Evolutionary conservation across 2,113 vertebrate species (phyloP).

Genomic region (Chlamydotis undulata): DNA sequence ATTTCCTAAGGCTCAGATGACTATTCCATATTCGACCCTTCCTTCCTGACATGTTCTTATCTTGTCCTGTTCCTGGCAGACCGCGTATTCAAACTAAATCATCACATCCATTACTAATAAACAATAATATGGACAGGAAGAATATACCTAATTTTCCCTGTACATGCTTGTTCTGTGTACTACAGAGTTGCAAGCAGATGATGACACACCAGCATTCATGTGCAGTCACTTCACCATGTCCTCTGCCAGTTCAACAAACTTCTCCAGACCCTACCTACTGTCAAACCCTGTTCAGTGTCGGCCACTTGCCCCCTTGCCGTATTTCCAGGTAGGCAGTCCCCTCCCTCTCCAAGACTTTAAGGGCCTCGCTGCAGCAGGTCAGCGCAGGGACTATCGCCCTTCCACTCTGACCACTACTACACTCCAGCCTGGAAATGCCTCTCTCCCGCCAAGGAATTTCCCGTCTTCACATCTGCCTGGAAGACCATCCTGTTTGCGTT

Average conservation of each 20-base stretch:
- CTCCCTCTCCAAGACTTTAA: not conserved
- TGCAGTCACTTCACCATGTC: not conserved
- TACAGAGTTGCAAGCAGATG: not conserved
- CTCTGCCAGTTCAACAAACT: not conserved
- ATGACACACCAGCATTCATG: not conserved
- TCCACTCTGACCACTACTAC: not conserved
- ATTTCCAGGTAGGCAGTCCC: not conserved
- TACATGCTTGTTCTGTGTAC: not conserved
- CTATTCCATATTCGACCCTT: not conserved
- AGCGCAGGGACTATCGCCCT: not conserved
- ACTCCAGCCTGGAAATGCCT: not conserved
- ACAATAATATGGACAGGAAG: not conserved
- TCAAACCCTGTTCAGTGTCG: not conserved
- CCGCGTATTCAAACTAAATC: not conserved
- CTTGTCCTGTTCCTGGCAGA: conserved; percentile 31
- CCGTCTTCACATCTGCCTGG: not conserved
- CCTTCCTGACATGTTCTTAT: conserved; percentile 23
- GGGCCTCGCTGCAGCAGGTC: not conserved
- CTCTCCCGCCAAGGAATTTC: not conserved
- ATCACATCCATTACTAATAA: not conserved
- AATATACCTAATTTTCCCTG: not conserved
- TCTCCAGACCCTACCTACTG: not conserved
- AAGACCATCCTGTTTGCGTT: conserved; percentile 47
- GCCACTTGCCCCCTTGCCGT: not conserved
- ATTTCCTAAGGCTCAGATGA: not conserved